These are phyloP conservation scores for Steinernema feltiae DNA, from an alignment of 1,140 invertebrate genomes.

Conservation along the genomic window DNA sequence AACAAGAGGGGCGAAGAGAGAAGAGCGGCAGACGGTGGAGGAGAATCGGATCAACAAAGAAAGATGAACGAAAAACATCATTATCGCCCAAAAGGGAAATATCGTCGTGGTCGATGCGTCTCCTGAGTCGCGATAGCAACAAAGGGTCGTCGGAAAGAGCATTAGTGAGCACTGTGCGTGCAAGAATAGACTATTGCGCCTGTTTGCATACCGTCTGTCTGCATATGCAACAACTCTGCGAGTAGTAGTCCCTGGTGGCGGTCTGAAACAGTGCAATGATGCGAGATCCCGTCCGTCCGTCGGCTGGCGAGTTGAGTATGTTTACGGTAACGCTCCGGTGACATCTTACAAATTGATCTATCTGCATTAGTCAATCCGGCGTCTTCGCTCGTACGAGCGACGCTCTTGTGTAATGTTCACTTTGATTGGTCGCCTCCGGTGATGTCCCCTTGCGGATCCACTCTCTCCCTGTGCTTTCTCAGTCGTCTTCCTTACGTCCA, in stretches of 20 bases:
- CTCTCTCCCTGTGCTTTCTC: background rate
- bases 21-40: background rate
- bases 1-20: background rate
- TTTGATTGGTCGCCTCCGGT: background rate
- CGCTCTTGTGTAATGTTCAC: conserved; percentile 6
- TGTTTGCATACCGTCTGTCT: background rate
- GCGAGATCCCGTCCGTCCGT: background rate
- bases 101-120: background rate
- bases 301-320: no score
- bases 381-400: background rate
- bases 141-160: background rate
- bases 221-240: background rate
- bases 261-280: background rate
- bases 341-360: background rate
- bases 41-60: conserved; percentile 1
- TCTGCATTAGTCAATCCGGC: background rate
- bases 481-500: background rate
- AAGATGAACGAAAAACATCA: background rate
- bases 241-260: background rate
- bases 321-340: background rate
- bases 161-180: no score
- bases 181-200: background rate
- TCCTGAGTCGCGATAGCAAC: conserved; percentile 14
- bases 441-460: background rate
- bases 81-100: conserved; percentile 5